Evolutionary conservation across 2,888 invertebrate species (phyloP).

Genomic region (Dichetophora obliterata): DNA sequence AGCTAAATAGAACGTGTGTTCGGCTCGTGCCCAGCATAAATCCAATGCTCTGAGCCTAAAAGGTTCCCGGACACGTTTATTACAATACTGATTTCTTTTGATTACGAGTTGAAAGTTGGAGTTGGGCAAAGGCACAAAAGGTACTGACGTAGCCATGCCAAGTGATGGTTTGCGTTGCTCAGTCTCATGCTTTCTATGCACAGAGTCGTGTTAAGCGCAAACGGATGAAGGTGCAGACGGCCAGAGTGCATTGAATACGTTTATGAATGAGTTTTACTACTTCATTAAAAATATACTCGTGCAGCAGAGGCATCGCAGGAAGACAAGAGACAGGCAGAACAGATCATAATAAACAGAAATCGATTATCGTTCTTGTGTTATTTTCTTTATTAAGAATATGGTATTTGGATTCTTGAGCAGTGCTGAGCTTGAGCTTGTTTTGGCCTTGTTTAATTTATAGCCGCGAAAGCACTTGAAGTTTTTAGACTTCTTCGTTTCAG

Average conservation of each 20-base stretch:
- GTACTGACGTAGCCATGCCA: slow-evolving; percentile 32
- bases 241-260: slow-evolving; percentile 55
- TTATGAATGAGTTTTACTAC: slow-evolving; percentile 71
- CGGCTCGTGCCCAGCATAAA: slow-evolving; percentile 63
- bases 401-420: slow-evolving; percentile 58
- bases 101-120: slow-evolving; percentile 31
- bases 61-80: slow-evolving; percentile 26
- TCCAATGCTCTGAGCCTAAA: slow-evolving; percentile 22
- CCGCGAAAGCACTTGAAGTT: slow-evolving; percentile 52
- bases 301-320: slow-evolving; percentile 26
- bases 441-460: slow-evolving; percentile 64
- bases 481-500: slow-evolving; percentile 33
- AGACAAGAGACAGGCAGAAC: slow-evolving; percentile 32
- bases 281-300: slow-evolving; percentile 64
- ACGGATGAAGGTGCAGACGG: neutral
- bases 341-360: slow-evolving; percentile 68
- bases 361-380: slow-evolving; percentile 66
- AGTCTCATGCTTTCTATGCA: neutral
- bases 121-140: slow-evolving; percentile 32
- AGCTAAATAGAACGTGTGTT: slow-evolving; percentile 58
- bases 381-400: slow-evolving; percentile 62
- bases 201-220: neutral
- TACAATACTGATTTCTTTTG: slow-evolving; percentile 25
- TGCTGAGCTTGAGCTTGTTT: slow-evolving; percentile 53
- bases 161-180: slow-evolving; percentile 34